Base-by-base conservation (phyloP, 2,888 invertebrate species). In the Eulithis prunata region DNA sequence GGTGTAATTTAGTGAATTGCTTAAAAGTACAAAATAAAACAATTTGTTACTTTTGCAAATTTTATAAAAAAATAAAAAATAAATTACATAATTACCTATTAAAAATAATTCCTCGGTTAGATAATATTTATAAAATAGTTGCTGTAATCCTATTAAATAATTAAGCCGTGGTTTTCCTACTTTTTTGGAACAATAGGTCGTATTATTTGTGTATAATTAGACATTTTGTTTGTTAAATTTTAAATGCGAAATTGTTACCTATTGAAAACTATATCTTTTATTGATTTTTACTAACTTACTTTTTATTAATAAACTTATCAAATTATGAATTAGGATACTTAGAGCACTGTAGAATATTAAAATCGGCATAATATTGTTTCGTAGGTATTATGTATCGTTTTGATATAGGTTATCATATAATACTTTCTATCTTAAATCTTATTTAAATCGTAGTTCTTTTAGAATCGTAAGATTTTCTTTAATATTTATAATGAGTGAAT, bases 1-100 rank as follows among this genome's bases (percentile, higher is more conserved):
- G 87, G 90, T 90, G 93, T 93, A 90, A 92, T 91, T 91, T 93
- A 93, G 93, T 90, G 94, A 94, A 95, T 94, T 94, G 95, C 94
- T 95, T 95, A 93, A 91, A 94, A 95, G 95, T 95, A 95, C 95
- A 95, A 95, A 93, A 43, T 74, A 87, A 92, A 91, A 93, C 94
- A 89, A 94, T 95, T 94, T 94, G 94, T 95, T 95, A 95, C 94
- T 95, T 95, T 95, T 95, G 94, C 94, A 95, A 95, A 95, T 95
- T 95, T 95, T 95, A 95, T 95, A 51, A 91, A 93, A 68, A 92
- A 89, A 88, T 91, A 88, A 81, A 83, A 85, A 89, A 89, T 91
- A 90, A 90, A 91, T 53, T 90, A 90, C 43, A 43, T 55, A 90
- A 91, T 53, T 90, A 90, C 43, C 21, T 55, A 55, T 89, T 82